Evolutionary conservation across 2,888 invertebrate species (phyloP), one percentile per base, ranked within the genome.

Genomic region (Stenchaetothrips biformis): DNA sequence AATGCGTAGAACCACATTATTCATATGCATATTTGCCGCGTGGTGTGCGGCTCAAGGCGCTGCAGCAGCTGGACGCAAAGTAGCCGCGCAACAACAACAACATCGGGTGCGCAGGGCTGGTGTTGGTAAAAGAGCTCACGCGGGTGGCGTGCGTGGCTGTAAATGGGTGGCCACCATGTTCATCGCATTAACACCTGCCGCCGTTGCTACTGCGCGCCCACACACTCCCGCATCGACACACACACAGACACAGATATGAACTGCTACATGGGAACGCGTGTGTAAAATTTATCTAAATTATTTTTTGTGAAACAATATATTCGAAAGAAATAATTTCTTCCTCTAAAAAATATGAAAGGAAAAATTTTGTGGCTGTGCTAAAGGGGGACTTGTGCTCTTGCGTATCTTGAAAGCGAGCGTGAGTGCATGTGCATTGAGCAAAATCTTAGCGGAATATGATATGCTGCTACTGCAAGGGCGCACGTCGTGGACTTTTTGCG

Each of bases 81-180:
- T 74, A 74, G 67, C 25, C 21, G 21, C 67, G 67, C 18, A 67
- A 67, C 67, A 74, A 74, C 67, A 74, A 74, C 67, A 74, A 2
- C 67, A 74, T 1, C 25, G 9, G 67, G 2, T 9, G 67, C 25
- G 67, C n/a, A 2, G 6, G 25, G 67, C 8, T 25, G 25, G 16
- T 59, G 59, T 59, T 25, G 67, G 11, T 74, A 21, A 9, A 9
- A 8, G 4, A 4, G n/a, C 9, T 21, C 67, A n/a, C 67, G 67
- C 67, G 9, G 13, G 16, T 13, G 59, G 11, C 9, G 25, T 16
- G 25, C 25, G 67, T 11, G 21, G 67, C 67, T 21, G 67, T 7
- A 59, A 25, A 74, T 74, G 67, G 25, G 25, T 21, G 53, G 53
- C 53, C 53, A 53, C 53, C 53, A 53, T 74, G 67, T 74, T 74